Conservation (phyloP, 2,113 vertebrate species). For the Chauna torquata region DNA sequence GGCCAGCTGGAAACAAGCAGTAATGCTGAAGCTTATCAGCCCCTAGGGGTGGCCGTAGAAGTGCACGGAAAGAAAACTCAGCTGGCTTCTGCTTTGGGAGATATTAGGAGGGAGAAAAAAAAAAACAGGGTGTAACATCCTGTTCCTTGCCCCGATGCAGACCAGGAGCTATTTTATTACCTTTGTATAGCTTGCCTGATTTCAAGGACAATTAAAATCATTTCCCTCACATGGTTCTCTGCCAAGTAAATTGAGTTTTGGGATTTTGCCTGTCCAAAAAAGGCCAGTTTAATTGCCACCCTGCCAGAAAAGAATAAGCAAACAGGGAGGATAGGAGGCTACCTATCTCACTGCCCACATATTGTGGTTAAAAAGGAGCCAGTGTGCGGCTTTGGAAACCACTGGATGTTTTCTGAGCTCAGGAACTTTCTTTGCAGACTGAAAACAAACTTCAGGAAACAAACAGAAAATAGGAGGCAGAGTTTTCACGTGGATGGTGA, state of each 20-base stretch:
- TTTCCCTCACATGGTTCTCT: not conserved
- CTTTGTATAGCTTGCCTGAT: not conserved
- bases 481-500: not conserved
- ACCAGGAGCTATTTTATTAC: not conserved
- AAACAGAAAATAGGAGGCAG: not conserved
- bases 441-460: conserved; percentile 47
- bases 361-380: not conserved
- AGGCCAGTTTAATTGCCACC: not conserved
- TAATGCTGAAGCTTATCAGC: conserved; percentile 4
- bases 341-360: not conserved
- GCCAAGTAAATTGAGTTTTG: not conserved
- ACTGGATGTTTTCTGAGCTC: not conserved
- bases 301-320: not conserved
- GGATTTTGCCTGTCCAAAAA: not conserved
- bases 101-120: not conserved
- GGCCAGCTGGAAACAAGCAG: not conserved
- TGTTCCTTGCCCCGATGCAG: conserved; percentile 1
- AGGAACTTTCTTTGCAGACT: not conserved
- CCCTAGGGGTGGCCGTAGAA: not conserved
- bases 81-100: conserved; percentile 19
- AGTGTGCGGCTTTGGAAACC: not conserved
- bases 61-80: not conserved
- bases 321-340: not conserved
- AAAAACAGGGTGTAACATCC: conserved; percentile 32
- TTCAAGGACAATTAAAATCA: conserved; percentile 13